Percentiles rank a stretch among this genome's conserved stretches.
These are phyloP conservation scores for Leucophora obtusa DNA, from an alignment of 2,888 invertebrate genomes.

Conservation along the genomic window DNA sequence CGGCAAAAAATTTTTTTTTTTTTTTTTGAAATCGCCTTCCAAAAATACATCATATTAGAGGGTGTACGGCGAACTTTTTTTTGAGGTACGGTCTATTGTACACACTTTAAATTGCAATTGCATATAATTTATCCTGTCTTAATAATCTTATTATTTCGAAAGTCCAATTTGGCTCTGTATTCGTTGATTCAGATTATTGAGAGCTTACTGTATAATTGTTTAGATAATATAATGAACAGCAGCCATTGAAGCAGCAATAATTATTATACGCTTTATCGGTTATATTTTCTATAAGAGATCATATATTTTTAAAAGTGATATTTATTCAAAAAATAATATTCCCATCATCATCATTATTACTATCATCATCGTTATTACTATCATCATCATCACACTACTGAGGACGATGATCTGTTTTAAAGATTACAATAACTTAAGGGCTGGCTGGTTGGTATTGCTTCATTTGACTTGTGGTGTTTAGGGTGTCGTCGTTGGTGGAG, in stretches of 20 bases:
- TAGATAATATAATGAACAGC: constrained; percentile 17
- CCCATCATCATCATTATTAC: constrained; percentile 39
- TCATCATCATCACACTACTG: constrained; percentile 38
- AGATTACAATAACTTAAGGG: constrained; percentile 55
- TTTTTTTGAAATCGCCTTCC: too few relatives aligned
- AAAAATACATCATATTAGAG: too few relatives aligned
- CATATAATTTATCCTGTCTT: too few relatives aligned
- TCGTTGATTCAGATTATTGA: too few relatives aligned
- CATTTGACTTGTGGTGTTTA: constrained; percentile 55
- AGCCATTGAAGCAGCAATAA: constrained; percentile 45
- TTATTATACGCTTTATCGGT: constrained; percentile 58
- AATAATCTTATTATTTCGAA: too few relatives aligned
- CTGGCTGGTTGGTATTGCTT: constrained; percentile 57
- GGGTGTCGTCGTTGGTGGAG: constrained; percentile 56
- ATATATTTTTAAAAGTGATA: constrained; percentile 27
- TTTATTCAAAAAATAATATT: constrained; percentile 42
- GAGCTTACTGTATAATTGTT: not conserved
- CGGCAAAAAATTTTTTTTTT: too few relatives aligned
- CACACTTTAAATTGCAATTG: too few relatives aligned
- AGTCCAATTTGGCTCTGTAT: too few relatives aligned
- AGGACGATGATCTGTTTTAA: constrained; percentile 53
- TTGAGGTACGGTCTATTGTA: too few relatives aligned
- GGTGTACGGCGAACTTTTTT: too few relatives aligned
- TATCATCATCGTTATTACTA: constrained; percentile 42
- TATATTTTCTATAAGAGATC: constrained; percentile 4